Percentiles rank a stretch among this genome's conserved stretches.
phyloP scores from a whole-genome alignment of 2,797 vertebrate genomes.

The Macrochelys suwanniensis region DNA sequence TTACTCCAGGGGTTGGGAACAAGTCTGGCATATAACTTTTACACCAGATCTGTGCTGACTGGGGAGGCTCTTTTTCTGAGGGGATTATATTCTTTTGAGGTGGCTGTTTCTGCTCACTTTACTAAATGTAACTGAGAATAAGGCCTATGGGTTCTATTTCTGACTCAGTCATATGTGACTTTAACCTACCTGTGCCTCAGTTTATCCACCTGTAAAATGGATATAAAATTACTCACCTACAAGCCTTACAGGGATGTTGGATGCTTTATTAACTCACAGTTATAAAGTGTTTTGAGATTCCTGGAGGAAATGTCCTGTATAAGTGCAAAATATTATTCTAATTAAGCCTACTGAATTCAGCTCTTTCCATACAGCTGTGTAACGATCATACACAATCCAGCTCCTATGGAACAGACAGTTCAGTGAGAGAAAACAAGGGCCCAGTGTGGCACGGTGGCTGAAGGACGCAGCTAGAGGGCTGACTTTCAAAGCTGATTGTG shows the following conservation, averaged over 20 bases:
- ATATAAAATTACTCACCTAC: background rate
- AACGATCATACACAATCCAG: background rate
- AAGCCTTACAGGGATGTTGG: background rate
- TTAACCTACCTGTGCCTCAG: background rate
- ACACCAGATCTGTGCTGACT: background rate
- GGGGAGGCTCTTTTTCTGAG: background rate
- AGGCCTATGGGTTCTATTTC: background rate
- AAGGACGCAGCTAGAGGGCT: background rate
- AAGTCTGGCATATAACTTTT: background rate
- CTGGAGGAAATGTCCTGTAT: background rate
- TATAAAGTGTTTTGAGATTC: background rate
- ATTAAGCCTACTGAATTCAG: background rate
- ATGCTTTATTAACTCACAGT: rapidly evolving
- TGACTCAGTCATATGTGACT: rapidly evolving
- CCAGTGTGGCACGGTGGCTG: background rate
- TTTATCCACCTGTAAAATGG: background rate
- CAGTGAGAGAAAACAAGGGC: background rate
- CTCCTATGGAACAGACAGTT: background rate
- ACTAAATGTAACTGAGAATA: rapidly evolving
- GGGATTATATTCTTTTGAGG: background rate
- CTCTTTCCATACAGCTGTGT: background rate
- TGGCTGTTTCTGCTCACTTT: background rate
- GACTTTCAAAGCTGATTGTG: rapidly evolving
- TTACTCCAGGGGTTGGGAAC: background rate
- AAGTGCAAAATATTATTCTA: background rate